Conservation (phyloP, 2,888 invertebrate species). For the Drosophila paramelanica region DNA sequence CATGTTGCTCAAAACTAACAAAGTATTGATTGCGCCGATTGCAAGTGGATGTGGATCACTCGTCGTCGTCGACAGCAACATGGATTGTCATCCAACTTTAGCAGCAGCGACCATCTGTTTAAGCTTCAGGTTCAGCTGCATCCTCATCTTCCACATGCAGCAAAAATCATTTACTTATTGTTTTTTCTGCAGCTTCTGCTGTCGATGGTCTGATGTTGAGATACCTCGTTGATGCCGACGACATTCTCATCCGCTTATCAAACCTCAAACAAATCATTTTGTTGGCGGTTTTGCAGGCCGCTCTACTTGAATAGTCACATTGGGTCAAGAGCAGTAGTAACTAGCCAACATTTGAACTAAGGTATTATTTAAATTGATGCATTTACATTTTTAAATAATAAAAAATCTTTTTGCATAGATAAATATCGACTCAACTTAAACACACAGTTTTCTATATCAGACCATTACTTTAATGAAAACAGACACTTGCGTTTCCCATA, state of each 20-base stretch:
- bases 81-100: constrained; percentile 73
- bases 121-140: constrained; percentile 36
- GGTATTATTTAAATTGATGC: too few relatives aligned
- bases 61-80: constrained; percentile 74
- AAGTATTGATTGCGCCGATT: constrained; percentile 80
- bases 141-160: constrained; percentile 64
- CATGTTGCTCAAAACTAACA: constrained; percentile 78
- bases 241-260: constrained; percentile 82
- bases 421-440: constrained; percentile 14
- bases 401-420: constrained; percentile 1
- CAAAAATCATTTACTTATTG: constrained; percentile 75
- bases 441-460: constrained; percentile 17
- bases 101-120: constrained; percentile 33
- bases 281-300: constrained; percentile 64
- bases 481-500: constrained; percentile 27
- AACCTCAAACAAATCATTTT: constrained; percentile 78
- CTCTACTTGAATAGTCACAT: constrained; percentile 1
- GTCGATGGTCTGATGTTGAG: constrained; percentile 55
- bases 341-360: too few relatives aligned
- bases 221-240: constrained; percentile 63
- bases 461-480: constrained; percentile 13
- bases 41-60: constrained; percentile 77
- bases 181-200: constrained; percentile 45
- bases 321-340: not conserved
- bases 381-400: too few relatives aligned